A percentile compares a stretch with the other conserved stretches of the same genome.
phyloP scores from a whole-genome alignment of 2,797 vertebrate genomes.

The Limnodromus scolopaceus region DNA sequence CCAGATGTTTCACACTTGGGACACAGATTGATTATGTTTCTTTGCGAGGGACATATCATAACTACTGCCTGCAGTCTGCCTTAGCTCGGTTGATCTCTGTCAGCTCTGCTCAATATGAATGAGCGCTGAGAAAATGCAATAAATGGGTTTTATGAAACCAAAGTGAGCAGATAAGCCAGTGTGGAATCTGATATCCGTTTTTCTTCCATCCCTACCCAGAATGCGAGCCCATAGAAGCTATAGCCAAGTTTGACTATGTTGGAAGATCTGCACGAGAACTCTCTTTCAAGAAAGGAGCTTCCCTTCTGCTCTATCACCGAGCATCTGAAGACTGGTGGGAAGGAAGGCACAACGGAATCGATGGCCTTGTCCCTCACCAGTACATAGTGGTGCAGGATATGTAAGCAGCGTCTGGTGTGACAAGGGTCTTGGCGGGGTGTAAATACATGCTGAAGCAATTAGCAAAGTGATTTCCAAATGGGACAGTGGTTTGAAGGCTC shows the following conservation, averaged over 20 bases:
- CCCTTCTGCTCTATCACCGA: constrained; percentile 94
- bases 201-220: constrained; percentile 78
- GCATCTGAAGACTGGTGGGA: constrained; percentile 99
- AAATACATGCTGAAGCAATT: neutral
- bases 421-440: neutral
- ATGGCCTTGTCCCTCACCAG: constrained; percentile 97
- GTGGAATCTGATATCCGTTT: neutral
- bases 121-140: neutral
- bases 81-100: neutral
- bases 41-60: neutral
- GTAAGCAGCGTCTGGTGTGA: constrained; percentile 82
- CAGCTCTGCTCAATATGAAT: neutral
- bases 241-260: constrained; percentile 96
- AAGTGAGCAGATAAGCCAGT: neutral
- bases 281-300: constrained; percentile 99
- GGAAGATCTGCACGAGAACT: constrained; percentile 95
- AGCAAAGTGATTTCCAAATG: neutral
- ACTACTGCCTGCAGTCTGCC: neutral
- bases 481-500: neutral
- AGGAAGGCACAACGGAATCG: constrained; percentile 96
- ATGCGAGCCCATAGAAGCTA: constrained; percentile 97
- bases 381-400: constrained; percentile 99
- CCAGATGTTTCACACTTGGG: neutral
- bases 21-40: neutral
- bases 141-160: neutral